Base-by-base conservation (phyloP, 2,797 vertebrate genomes). In the Manis pentadactyla region DNA sequence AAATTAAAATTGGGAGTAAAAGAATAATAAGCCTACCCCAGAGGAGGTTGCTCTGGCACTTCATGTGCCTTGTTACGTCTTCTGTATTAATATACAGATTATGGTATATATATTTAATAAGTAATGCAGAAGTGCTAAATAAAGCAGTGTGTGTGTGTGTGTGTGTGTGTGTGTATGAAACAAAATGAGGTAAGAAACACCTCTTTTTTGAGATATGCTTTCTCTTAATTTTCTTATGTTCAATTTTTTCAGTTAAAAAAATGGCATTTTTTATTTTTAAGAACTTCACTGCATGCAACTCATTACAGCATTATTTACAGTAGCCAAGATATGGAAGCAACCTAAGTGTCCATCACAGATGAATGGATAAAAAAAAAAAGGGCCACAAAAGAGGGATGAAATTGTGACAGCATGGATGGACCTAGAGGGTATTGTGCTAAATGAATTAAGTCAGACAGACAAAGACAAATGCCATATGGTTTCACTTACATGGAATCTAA, bases 1-100 rank as follows among this genome's bases (percentile, higher is more conserved):
- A 57, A 96, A 64, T 81, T 94, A 90, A 92, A 92, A 34, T 83
- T 87, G 31, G n/a, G 87, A 77, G 18, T 66, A 68, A 74, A 86
- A 49, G 42, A 64, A 91, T 79, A 92, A 55, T 51, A 93, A 57
- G 27, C 21, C 29, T 46, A 27, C 29, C 29, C 79, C 31, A 42
- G 15, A 68, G 59, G 49, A 93, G 21, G 7, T 49, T 61, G 34
- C 55, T 92, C 2, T 92, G 25, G 4, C 75, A 46, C 31, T 90
- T 71, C 15, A 21, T 25, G 53, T 93, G 91, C 13, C 61, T 96
- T 87, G 11, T 59, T 59, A 34, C 90, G 23, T 31, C 39, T 74
- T 66, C 7, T 75, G 5, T 75, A 53, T 89, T 82, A 63, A 42
- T 49, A 49, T 78, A 21, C 14, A 89, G 55, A 68, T 55, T 90